These are phyloP conservation scores for Glaucomys volans DNA, from an alignment of 2,113 vertebrate genomes.

Conservation along the genomic window DNA sequence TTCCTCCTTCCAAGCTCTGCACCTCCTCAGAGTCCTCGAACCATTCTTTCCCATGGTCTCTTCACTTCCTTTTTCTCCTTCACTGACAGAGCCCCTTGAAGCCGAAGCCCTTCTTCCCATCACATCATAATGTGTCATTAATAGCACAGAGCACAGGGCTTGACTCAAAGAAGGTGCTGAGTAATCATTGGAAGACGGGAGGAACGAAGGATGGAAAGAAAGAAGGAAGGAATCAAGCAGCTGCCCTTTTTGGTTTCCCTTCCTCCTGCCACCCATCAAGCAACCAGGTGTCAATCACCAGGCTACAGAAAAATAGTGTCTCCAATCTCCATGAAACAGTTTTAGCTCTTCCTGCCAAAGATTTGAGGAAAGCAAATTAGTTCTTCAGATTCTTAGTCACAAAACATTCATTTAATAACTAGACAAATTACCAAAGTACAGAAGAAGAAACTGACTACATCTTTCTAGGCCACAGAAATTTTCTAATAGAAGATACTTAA, in stretches of 20 bases:
- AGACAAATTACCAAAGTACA: neutral
- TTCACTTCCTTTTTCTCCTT: neutral
- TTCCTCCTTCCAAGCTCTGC: neutral
- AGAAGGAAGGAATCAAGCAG: no score
- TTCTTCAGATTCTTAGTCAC: constrained; percentile 31
- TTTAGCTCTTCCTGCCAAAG: constrained; percentile 55
- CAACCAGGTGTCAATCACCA: neutral
- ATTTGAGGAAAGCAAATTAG: constrained; percentile 55
- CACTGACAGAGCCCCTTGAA: neutral
- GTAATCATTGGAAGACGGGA: neutral
- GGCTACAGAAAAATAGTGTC: neutral
- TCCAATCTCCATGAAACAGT: constrained; percentile 17
- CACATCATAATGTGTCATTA: neutral
- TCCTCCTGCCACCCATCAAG: neutral
- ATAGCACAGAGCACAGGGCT: neutral
- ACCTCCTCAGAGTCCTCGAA: neutral
- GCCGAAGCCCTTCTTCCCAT: neutral
- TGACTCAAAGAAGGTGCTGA: neutral
- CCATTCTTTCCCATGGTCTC: no score
- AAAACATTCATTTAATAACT: constrained; percentile 50
- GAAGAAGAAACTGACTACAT: constrained; percentile 47
- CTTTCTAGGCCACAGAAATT: neutral
- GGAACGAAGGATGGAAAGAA: fast-evolving
- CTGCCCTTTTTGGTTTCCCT: neutral
- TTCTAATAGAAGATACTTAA: neutral